Base-by-base conservation (phyloP, 2,113 vertebrate genomes). In the Manacus vitellinus region DNA sequence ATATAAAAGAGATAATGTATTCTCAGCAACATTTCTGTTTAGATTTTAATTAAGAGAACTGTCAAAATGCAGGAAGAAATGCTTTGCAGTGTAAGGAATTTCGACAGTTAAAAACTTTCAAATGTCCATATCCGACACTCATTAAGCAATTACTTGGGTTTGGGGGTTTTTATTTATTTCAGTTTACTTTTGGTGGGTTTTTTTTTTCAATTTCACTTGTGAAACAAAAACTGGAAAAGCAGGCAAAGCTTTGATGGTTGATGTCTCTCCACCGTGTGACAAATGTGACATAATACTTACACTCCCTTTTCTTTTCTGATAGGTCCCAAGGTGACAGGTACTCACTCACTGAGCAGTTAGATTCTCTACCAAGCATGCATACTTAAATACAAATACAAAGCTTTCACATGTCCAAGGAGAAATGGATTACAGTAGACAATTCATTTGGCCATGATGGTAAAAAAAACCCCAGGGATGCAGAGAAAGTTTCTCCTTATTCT, bases 1-100 rank as follows among this genome's bases (percentile, higher is more conserved):
- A 27, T 67, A 61, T 24, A 43, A 65, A 87, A 15, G 52, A 63
- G 27, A 74, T 14, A 68, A 91, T 16, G 18, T 28, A 84, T 44
- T 93, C 70, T 85, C 30, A 58, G 73, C 71, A 94, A 94, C 24
- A 62, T 88, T 70, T 93, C 92, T 33, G 35, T 67, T 91, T 74
- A 82, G 44, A 72, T 84, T 73, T 56, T 84, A 91, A 70, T 91
- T 55, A 63, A 33, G 58, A 83, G 39, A 65, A 28, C 54, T 62
- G 80, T 56, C 66, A 87, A 93, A 79, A 89, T 54, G 65, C 39
- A 92, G 22, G 43, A 71, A 14, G 31, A 14, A 70, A 68, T 28
- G 61, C 17, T 91, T 91, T 59, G 41, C 31, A 86, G 51, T 33
- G 62, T 52, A 91, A 72, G 52, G 95, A 93, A 39, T 18, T 55